Percentiles rank a stretch among this genome's conserved stretches.
Evolutionary conservation across 2,888 invertebrate genomes (phyloP).

Genomic region (Drosophila neonasuta): DNA sequence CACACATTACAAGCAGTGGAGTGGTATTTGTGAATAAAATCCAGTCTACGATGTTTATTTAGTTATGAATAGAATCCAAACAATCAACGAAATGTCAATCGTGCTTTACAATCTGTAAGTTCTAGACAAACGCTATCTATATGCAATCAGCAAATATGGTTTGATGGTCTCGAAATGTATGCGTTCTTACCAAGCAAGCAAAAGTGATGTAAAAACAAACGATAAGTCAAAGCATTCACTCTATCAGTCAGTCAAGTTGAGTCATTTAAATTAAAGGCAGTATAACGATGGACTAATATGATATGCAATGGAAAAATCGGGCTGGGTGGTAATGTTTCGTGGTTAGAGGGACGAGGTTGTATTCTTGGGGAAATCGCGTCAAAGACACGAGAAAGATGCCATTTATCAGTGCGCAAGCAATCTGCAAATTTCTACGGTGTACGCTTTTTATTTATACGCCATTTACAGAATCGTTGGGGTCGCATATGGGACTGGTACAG

Average conservation of each 20-base stretch:
- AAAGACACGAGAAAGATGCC: constrained; percentile 55
- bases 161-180: constrained; percentile 40
- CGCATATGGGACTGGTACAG: constrained; percentile 2
- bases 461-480: constrained; percentile 45
- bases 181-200: constrained; percentile 57
- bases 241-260: constrained; percentile 25
- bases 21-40: constrained; percentile 8
- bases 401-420: constrained; percentile 67
- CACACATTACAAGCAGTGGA: constrained; percentile 13
- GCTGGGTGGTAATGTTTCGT: not conserved
- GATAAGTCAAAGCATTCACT: constrained; percentile 57
- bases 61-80: constrained; percentile 1
- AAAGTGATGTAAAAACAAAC: constrained; percentile 76
- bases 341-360: constrained; percentile 12
- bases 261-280: constrained; percentile 64
- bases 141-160: constrained; percentile 75
- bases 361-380: constrained; percentile 36
- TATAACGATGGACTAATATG: constrained; percentile 65
- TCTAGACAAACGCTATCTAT: constrained; percentile 68
- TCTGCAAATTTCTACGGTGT: constrained; percentile 53
- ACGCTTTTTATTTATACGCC: constrained; percentile 53
- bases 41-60: not conserved
- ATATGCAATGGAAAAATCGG: constrained; percentile 38
- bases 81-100: constrained; percentile 24
- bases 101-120: constrained; percentile 46